phyloP scores from a whole-genome alignment of 1,140 invertebrate genomes.

The Fopius arisanus region DNA sequence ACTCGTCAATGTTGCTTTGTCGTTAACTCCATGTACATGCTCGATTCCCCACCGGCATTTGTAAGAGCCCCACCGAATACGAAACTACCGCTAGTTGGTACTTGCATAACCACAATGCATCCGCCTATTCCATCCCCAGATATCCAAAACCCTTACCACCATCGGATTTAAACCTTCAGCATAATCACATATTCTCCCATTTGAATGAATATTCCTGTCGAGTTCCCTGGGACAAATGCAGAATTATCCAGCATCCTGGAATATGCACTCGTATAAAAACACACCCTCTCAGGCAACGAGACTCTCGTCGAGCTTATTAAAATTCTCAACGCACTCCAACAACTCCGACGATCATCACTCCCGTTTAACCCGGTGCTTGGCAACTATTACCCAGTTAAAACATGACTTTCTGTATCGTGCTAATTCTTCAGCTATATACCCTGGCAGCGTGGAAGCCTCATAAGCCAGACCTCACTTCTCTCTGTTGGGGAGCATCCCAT shows the following conservation, averaged over 20 bases:
- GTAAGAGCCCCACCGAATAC: neutral
- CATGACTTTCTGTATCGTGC: neutral
- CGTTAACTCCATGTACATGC: neutral
- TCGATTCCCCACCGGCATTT: neutral
- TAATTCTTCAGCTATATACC: neutral
- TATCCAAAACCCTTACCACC: too few species aligned
- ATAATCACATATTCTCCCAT: too few species aligned
- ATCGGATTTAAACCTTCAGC: too few species aligned
- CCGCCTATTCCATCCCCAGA: too few species aligned
- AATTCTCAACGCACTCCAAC: neutral
- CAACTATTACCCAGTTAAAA: neutral
- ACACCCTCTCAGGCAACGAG: neutral
- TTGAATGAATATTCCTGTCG: too few species aligned
- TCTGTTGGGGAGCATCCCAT: neutral
- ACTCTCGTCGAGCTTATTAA: neutral
- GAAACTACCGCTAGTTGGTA: neutral
- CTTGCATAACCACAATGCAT: too few species aligned
- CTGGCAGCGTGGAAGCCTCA: neutral
- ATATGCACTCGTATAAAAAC: too few species aligned
- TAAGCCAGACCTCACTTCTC: neutral
- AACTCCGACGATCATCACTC: neutral
- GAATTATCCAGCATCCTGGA: too few species aligned
- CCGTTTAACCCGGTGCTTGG: neutral
- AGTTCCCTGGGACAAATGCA: too few species aligned
- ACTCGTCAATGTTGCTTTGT: neutral